Percentiles rank a stretch among this genome's conserved stretches.
These are phyloP conservation scores for Epizoanthus illoricatus DNA, from an alignment of 92 coral and sea anemone genomes.

Conservation along the genomic window DNA sequence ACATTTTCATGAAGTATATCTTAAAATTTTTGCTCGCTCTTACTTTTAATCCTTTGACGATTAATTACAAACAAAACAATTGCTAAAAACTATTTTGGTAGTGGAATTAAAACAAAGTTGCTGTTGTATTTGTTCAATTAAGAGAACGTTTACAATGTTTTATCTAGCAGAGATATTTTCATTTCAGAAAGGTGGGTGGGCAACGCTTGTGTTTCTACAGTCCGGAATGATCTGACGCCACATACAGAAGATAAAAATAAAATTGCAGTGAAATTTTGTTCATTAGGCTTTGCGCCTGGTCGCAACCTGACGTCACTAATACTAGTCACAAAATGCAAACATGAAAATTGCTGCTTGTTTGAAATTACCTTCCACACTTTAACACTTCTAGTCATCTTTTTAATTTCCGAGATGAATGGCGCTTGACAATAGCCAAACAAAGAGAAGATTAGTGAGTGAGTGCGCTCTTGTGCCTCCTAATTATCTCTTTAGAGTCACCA, in stretches of 20 bases:
- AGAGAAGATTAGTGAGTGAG: conserved; percentile 18
- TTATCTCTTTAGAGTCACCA: conserved; percentile 18
- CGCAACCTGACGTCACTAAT: conserved; percentile 14
- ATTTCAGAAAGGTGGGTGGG: not conserved
- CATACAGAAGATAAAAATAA: not conserved
- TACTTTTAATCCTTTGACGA: conserved; percentile 14
- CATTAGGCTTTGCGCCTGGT: not conserved
- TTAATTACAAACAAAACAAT: conserved; percentile 16
- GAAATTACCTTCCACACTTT: conserved; percentile 32
- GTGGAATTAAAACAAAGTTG: not conserved
- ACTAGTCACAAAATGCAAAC: conserved; percentile 16
- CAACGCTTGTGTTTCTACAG: not conserved
- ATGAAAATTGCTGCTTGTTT: conserved; percentile 36
- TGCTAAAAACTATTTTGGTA: conserved; percentile 9
- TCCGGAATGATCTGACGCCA: conserved; percentile 1
- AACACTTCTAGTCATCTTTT: conserved; percentile 38
- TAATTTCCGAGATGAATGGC: conserved; percentile 42
- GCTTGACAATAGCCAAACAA: conserved; percentile 37
- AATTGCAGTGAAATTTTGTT: not conserved
- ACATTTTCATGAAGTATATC: not conserved
- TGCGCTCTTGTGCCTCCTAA: conserved; percentile 22
- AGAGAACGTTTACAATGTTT: not conserved
- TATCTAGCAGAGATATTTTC: not conserved
- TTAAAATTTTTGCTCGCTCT: not conserved
- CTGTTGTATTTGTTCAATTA: not conserved